These are phyloP conservation scores for Hybos culiciformis DNA, from an alignment of 2,888 invertebrate species.

Conservation along the genomic window DNA sequence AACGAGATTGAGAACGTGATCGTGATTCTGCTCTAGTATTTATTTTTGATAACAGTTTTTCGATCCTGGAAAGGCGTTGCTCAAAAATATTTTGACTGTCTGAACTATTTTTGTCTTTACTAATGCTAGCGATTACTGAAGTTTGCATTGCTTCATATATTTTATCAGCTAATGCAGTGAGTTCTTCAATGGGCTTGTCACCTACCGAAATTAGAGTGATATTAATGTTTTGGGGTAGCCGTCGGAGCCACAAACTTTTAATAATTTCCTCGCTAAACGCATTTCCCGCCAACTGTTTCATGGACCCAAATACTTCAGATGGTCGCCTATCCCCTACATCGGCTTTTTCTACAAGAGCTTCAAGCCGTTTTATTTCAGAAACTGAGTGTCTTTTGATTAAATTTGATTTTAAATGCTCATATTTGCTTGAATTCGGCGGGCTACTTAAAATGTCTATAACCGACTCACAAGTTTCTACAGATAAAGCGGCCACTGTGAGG, in stretches of 20 bases:
- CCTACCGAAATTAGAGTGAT: constrained; percentile 5
- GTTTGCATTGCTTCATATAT: constrained; percentile 4
- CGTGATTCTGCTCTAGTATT: background rate
- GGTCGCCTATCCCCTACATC: constrained; percentile 5
- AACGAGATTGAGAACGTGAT: background rate
- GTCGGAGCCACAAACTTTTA: constrained; percentile 4
- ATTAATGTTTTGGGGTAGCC: constrained; percentile 4
- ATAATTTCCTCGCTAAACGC: background rate
- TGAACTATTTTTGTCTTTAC: background rate
- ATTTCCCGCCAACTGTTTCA: constrained; percentile 4
- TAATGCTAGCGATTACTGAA: background rate
- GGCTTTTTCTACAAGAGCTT: constrained; percentile 2
- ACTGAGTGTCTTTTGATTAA: constrained; percentile 1
- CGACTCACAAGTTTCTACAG: background rate
- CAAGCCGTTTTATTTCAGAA: constrained; percentile 3
- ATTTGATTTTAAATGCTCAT: background rate
- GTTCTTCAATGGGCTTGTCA: constrained; percentile 3
- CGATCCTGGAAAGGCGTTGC: constrained; percentile 1
- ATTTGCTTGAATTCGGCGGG: constrained; percentile 4
- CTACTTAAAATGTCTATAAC: constrained; percentile 2
- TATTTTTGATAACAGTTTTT: constrained; percentile 4
- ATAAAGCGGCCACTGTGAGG: constrained; percentile 4
- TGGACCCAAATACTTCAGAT: constrained; percentile 5
- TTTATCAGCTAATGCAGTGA: constrained; percentile 3
- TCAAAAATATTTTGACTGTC: constrained; percentile 1